A percentile compares a stretch with the other conserved stretches of the same genome.
These are phyloP conservation scores for Sceloporus tristichus DNA, from an alignment of 2,113 vertebrate species.

Conservation along the genomic window DNA sequence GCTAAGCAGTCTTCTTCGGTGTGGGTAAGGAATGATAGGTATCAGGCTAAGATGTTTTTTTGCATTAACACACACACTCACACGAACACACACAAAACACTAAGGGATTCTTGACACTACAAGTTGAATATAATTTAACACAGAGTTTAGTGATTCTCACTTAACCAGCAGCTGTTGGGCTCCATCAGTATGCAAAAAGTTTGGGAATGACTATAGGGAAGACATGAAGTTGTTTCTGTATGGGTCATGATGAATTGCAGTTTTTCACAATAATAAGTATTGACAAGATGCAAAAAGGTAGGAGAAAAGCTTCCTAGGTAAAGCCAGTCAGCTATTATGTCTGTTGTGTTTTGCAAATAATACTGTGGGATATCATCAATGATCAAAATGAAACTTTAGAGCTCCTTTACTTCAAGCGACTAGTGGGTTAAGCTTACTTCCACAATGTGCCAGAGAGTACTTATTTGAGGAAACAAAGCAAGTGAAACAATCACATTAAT, in stretches of 20 bases:
- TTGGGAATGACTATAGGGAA: background rate
- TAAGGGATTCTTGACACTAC: background rate
- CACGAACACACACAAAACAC: background rate
- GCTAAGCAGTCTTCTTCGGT: constrained; percentile 11
- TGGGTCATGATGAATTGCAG: background rate
- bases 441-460: background rate
- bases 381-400: background rate
- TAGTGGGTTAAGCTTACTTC: background rate
- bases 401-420: background rate
- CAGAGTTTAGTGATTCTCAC: background rate
- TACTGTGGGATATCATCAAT: background rate
- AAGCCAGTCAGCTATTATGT: background rate
- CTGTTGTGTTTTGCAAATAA: background rate
- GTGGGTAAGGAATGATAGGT: background rate
- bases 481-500: background rate
- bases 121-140: background rate
- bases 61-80: background rate
- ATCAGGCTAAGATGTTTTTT: background rate
- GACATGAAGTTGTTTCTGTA: background rate
- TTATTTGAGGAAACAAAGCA: background rate
- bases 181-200: background rate
- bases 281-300: background rate
- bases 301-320: background rate
- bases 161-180: constrained; percentile 19
- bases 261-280: background rate